Conservation (phyloP, 2,888 invertebrate genomes). For the Sphinx pinastri region DNA sequence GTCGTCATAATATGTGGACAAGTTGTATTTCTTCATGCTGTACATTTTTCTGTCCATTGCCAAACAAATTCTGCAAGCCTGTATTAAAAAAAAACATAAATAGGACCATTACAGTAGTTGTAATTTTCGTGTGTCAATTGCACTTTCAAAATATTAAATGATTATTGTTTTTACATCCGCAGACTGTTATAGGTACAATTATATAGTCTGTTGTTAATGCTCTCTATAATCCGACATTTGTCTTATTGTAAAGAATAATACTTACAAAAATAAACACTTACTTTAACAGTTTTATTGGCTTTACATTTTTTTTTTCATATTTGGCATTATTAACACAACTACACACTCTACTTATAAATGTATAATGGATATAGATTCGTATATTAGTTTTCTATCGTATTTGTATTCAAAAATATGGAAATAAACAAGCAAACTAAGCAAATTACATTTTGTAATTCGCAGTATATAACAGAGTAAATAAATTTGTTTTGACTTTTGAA, state of each 20-base stretch:
- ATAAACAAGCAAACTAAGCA: no score
- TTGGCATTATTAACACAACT: neutral
- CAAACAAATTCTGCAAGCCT: conserved; percentile 30
- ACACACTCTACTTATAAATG: neutral
- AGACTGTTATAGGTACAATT: no score
- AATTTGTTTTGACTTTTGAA: no score
- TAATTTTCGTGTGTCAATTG: neutral
- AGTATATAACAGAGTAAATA: no score
- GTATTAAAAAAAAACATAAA: neutral
- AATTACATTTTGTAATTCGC: no score
- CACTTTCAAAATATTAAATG: no score
- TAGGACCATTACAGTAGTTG: neutral
- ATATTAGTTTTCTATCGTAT: no score
- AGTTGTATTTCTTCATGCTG: conserved; percentile 23
- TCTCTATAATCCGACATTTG: neutral
- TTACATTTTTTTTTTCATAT: neutral
- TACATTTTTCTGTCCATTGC: conserved; percentile 26
- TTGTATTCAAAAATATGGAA: no score
- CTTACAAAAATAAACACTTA: neutral
- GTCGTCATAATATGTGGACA: conserved; percentile 21
- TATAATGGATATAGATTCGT: no score
- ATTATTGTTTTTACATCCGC: no score
- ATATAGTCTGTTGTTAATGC: neutral
- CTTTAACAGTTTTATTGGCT: neutral
- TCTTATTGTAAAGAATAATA: neutral